phyloP scores from a whole-genome alignment of 1,140 invertebrate genomes.

The Drosophila quadrilineata region DNA sequence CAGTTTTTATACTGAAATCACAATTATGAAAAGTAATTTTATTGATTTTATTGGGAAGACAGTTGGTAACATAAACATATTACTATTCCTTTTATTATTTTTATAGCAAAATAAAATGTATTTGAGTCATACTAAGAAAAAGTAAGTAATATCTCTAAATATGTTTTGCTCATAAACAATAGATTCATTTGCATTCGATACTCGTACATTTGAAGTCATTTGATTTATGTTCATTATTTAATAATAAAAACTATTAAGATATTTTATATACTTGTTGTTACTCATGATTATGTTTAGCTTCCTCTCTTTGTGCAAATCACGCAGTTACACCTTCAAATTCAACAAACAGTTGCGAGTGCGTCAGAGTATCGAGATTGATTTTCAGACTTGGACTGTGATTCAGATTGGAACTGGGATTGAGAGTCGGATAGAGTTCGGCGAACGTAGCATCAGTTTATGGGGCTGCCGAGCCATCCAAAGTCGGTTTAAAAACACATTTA shows the following conservation, averaged over 20 bases:
- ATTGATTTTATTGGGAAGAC: too few relatives aligned
- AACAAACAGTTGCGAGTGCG: too few relatives aligned
- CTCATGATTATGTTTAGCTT: conserved; percentile 12
- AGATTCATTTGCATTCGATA: conserved; percentile 20
- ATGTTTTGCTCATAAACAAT: too few relatives aligned
- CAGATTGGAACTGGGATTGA: neutral
- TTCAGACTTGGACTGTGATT: conserved; percentile 6
- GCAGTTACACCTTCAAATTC: conserved; percentile 8
- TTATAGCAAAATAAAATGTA: too few relatives aligned
- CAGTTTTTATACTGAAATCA: too few relatives aligned
- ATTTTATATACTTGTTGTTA: conserved; percentile 14
- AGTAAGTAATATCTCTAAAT: too few relatives aligned
- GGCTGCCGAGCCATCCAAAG: conserved; percentile 20
- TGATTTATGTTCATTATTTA: conserved; percentile 28
- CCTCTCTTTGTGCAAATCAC: conserved; percentile 32
- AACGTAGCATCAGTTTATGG: neutral
- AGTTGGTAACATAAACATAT: too few relatives aligned
- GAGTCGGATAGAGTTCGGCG: neutral
- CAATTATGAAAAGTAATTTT: too few relatives aligned
- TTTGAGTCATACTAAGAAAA: too few relatives aligned
- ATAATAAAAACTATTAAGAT: neutral
- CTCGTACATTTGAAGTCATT: conserved; percentile 13
- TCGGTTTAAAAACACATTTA: conserved; percentile 59
- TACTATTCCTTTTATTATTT: too few relatives aligned
- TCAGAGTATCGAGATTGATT: conserved; percentile 2